These are phyloP conservation scores for Bergia puertoricense DNA, from an alignment of 92 coral and sea anemone species.

Conservation along the genomic window DNA sequence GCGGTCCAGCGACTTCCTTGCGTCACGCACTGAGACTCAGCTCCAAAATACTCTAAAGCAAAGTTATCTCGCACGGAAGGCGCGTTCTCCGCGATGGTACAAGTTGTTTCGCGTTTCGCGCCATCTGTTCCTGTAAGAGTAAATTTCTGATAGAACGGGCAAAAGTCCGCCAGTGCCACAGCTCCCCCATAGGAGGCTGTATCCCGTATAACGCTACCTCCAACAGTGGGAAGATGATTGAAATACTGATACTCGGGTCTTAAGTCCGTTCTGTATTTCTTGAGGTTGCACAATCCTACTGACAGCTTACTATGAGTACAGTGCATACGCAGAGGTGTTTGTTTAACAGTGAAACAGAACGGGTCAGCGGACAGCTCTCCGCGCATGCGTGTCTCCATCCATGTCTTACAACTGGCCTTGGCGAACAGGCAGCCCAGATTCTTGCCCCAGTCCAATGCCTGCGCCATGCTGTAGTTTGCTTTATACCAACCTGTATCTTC, in stretches of 20 bases:
- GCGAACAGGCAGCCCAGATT: constrained; percentile 88
- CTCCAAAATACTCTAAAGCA: constrained; percentile 85
- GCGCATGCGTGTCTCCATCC: constrained; percentile 87
- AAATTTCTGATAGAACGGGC: constrained; percentile 96
- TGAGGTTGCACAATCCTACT: constrained; percentile 90
- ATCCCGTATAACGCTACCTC: constrained; percentile 64
- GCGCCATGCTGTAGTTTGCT: constrained; percentile 92
- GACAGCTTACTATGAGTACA: constrained; percentile 97
- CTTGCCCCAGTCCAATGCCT: constrained; percentile 94
- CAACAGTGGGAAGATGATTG: constrained; percentile 74
- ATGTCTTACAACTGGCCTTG: constrained; percentile 90
- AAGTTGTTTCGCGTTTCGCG: constrained; percentile 82
- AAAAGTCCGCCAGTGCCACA: constrained; percentile 91
- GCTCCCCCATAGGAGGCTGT: constrained; percentile 94
- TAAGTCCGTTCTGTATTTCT: constrained; percentile 65
- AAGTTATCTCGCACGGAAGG: constrained; percentile 78
- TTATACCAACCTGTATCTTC: constrained; percentile 99
- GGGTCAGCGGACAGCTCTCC: constrained; percentile 71
- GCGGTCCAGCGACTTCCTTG: constrained; percentile 94
- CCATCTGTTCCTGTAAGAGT: constrained; percentile 81
- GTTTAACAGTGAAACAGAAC: constrained; percentile 85
- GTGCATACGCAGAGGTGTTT: constrained; percentile 87
- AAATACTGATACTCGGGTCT: constrained; percentile 92
- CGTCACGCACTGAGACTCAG: constrained; percentile 69
- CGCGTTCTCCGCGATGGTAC: constrained; percentile 79